A percentile compares a stretch with the other conserved stretches of the same genome.
Evolutionary conservation across 2,888 invertebrate species (phyloP).

Genomic region (Platerodrilus igneus): DNA sequence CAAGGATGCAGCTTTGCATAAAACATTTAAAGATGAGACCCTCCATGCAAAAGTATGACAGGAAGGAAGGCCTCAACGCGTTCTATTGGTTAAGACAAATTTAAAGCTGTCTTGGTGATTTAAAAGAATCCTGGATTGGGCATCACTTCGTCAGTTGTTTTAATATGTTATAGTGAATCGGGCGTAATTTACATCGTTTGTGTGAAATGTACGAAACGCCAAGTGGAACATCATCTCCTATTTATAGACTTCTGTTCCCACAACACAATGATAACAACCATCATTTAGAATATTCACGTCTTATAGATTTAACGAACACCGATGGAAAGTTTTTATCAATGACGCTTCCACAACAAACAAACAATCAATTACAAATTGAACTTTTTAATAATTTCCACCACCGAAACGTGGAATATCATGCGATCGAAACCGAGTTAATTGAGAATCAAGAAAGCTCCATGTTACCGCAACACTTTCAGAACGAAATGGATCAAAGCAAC

Average conservation of each 20-base stretch:
- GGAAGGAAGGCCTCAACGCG: constrained; percentile 18
- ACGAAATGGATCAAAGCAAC: constrained; percentile 13
- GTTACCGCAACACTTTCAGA: constrained; percentile 11
- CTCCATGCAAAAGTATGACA: constrained; percentile 24
- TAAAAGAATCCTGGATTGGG: constrained; percentile 28
- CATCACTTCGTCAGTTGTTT: too few species aligned
- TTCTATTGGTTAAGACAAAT: constrained; percentile 25
- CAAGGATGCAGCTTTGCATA: constrained; percentile 19
- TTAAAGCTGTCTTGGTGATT: constrained; percentile 29
- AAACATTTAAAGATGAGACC: constrained; percentile 25
- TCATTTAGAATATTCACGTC: constrained; percentile 39
- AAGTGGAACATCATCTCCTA: constrained; percentile 39
- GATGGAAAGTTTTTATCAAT: constrained; percentile 35
- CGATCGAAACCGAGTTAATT: constrained; percentile 17
- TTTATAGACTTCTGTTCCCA: constrained; percentile 37
- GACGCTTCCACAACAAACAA: constrained; percentile 22
- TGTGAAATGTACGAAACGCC: constrained; percentile 39
- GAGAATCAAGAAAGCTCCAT: constrained; percentile 22
- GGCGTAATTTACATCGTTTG: constrained; percentile 7
- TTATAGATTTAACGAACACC: constrained; percentile 47
- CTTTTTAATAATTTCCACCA: constrained; percentile 17
- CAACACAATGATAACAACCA: constrained; percentile 37
- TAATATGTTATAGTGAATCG: too few species aligned
- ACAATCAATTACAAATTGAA: constrained; percentile 14
- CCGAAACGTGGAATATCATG: constrained; percentile 12